Evolutionary conservation across 2,888 invertebrate genomes (phyloP).

Genomic region (Microctonus hyperodae): DNA sequence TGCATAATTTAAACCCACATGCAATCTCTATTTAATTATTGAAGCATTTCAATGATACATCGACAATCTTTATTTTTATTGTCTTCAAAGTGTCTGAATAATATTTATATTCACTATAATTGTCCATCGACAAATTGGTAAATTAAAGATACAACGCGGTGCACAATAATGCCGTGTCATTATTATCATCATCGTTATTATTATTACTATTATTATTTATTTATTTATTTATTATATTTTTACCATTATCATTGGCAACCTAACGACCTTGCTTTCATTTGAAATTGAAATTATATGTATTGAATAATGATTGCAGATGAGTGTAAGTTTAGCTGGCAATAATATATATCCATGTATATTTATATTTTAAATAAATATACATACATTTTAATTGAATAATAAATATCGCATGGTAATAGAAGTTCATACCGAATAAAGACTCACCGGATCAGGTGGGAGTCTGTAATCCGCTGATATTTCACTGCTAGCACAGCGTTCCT

Average conservation of each 20-base stretch:
- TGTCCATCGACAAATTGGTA: slow-evolving; percentile 32
- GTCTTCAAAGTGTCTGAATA: background rate
- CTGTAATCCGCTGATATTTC: slow-evolving; percentile 81
- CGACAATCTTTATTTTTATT: slow-evolving; percentile 29
- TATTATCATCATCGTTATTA: slow-evolving; percentile 37
- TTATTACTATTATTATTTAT: slow-evolving; percentile 2
- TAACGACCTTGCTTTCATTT: slow-evolving; percentile 44
- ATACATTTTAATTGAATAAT: slow-evolving; percentile 53
- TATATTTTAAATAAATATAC: slow-evolving; percentile 48
- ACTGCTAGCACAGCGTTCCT: slow-evolving; percentile 80
- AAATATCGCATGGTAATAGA: slow-evolving; percentile 44
- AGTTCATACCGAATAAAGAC: slow-evolving; percentile 57
- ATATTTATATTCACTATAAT: slow-evolving; percentile 9
- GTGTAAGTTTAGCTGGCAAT: slow-evolving; percentile 46
- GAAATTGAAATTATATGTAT: slow-evolving; percentile 16
- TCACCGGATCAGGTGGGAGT: slow-evolving; percentile 84
- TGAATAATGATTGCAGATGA: slow-evolving; percentile 47
- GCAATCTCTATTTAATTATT: slow-evolving; percentile 45
- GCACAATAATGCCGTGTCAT: slow-evolving; percentile 36
- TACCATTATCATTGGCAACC: slow-evolving; percentile 46
- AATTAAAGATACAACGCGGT: slow-evolving; percentile 40
- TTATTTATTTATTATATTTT: too few species aligned
- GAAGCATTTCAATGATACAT: slow-evolving; percentile 31
- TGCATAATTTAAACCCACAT: slow-evolving; percentile 56
- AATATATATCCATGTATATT: slow-evolving; percentile 34